A percentile compares a stretch with the other conserved stretches of the same genome.
phyloP scores from a whole-genome alignment of 2,113 vertebrate species.

The Toxotes chatareus region DNA sequence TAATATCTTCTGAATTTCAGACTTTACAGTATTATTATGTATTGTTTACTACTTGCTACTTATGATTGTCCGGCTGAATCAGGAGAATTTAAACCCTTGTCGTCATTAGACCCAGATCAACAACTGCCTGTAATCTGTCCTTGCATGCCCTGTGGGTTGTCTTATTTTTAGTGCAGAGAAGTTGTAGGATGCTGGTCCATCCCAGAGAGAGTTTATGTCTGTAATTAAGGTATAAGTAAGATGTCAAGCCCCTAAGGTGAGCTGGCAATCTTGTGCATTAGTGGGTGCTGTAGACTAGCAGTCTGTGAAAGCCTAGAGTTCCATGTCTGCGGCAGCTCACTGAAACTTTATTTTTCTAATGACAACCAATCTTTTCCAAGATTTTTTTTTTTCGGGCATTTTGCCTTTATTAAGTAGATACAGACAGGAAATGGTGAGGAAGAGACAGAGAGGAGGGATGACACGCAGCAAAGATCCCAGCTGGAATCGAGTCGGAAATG shows the following conservation, averaged over 20 bases:
- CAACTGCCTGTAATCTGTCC: not conserved
- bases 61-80: not conserved
- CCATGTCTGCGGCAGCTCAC: too few relatives aligned
- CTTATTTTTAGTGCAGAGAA: conserved; percentile 28
- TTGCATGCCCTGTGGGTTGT: not conserved
- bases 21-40: not conserved
- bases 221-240: not conserved
- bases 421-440: not conserved
- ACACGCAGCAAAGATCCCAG: not conserved
- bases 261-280: not conserved
- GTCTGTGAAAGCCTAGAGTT: not conserved
- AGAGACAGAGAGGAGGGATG: not conserved
- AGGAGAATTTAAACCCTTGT: not conserved
- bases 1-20: not conserved
- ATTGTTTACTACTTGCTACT: not conserved
- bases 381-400: not conserved
- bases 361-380: not conserved
- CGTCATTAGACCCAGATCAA: not conserved
- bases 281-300: not conserved
- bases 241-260: not conserved
- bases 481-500: not conserved
- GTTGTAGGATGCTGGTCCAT: not conserved
- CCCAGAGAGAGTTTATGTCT: not conserved
- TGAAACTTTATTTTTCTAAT: not conserved
- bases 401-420: not conserved